Base-by-base conservation (phyloP, 2,797 vertebrate species). In the Emydoidea blandingii region DNA sequence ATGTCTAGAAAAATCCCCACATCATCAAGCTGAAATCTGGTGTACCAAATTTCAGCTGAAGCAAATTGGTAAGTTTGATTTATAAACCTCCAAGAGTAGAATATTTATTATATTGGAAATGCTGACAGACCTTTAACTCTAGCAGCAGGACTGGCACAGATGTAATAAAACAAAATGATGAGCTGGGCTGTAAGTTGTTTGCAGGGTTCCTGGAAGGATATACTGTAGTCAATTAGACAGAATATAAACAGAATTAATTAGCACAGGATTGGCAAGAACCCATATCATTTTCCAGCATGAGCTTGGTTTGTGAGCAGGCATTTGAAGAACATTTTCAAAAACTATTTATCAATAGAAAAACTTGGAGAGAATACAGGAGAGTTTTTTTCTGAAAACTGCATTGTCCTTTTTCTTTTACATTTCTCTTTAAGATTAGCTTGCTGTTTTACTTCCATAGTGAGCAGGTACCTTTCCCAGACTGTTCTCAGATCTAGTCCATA, bases 241-340 rank as follows among this genome's bases (percentile, higher is more conserved):
- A 96, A 97, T 81, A 93, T 94, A 96, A 97, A 90, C 72, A 96
- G 80, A 34, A 78, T 96, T 94, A 97, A 96, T 96, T 96, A 96
- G 41, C 37, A 41, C 37, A 93, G 76, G 79, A 27, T 9, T 95
- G 82, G 89, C 85, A 96, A 89, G 82, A 92, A 53, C 44, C 41
- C 1, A 0, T 78, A 81, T 93, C 86, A 89, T 59, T 88, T 81
- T 92, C 90, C 87, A 94, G 53, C 25, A 7, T 91, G 83, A 92
- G 54, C 81, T 86, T 84, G 86, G 52, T 79, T 96, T 95, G 41
- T 83, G 49, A 94, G 83, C 19, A 96, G 49, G 74, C 85, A 81
- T 81, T 57, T 92, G 49, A 80, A 41, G 44, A 83, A 25, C 68
- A 27, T 44, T 92, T 68, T 57, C 5, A 52, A 92, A 93, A 94